A percentile compares a stretch with the other conserved stretches of the same genome.
These are phyloP conservation scores for Phyllotis vaccarum DNA, from an alignment of 2,797 vertebrate genomes.

Conservation along the genomic window DNA sequence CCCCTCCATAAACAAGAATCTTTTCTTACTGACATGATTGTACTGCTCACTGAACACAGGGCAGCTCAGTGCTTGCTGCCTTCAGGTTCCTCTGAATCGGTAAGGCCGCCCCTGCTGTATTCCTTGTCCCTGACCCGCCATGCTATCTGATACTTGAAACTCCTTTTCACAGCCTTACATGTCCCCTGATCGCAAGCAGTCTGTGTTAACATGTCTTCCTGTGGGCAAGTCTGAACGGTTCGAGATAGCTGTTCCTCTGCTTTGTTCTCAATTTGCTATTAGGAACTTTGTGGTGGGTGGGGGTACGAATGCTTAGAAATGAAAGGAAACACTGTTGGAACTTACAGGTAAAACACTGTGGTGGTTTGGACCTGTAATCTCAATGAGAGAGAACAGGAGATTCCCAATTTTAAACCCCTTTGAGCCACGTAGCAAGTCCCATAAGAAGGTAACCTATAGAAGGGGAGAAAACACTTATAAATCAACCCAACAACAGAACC, in stretches of 20 bases:
- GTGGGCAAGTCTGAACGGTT: neutral
- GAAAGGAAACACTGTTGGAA: conserved; percentile 43
- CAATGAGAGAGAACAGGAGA: neutral
- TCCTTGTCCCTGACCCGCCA: neutral
- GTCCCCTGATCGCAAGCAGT: neutral
- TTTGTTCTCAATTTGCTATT: conserved; percentile 50
- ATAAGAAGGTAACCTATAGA: neutral
- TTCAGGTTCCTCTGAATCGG: neutral
- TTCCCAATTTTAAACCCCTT: neutral
- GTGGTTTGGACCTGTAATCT: neutral
- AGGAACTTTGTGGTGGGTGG: neutral
- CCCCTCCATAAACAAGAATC: neutral
- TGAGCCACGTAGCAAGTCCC: neutral
- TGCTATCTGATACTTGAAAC: neutral
- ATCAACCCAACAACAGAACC: neutral
- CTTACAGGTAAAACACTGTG: neutral
- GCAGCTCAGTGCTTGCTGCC: neutral
- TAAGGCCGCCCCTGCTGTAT: neutral
- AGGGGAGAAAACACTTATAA: neutral
- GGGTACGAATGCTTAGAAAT: conserved; percentile 22
- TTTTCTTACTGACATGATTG: neutral
- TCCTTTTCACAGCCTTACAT: conserved; percentile 34
- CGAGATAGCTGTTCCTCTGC: neutral
- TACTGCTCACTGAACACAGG: neutral
- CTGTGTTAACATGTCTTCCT: neutral